Base-by-base conservation (phyloP, 2,113 vertebrate species). In the Hypomesus transpacificus region DNA sequence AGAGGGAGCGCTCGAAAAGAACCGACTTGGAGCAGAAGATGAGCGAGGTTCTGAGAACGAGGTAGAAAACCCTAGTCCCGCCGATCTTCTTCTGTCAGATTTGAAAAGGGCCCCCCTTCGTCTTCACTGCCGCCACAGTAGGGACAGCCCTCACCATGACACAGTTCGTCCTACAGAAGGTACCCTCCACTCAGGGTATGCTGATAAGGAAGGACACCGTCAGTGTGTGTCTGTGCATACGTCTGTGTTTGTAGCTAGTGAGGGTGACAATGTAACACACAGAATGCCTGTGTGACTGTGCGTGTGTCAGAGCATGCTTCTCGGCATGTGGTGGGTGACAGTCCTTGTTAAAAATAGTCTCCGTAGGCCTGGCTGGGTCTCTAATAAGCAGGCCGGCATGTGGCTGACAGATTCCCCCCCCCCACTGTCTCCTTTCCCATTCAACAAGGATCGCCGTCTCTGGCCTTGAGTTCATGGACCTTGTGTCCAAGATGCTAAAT, bases 1-100 rank as follows among this genome's bases (percentile, higher is more conserved):
- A 99, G 83, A 95, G 92, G 54, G 97, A 98, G 73, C 93, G 94
- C 46, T 85, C 89, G 76, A 93, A 92, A 66, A 90, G 95, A 66
- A 22, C 90, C 0, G 96, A 99, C 79, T 90, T 99, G 78, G 96
- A 99, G 77, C 94, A 95, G 84, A 97, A 93, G 85, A 84, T 98
- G 76, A 94, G 87, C 76, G 94, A 99, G 63, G 79, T 90, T 54
- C 83, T 94, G 52, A 95, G 89, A 84, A 74, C 91, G 86, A 95
- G 95, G 97, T 96, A 86, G 72, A 76, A 68, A 68, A 3, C 51
- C 17, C 34, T 21, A 21, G 39, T 46, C 54, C 54, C 54, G 54
- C 5, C 3, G 0, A 1, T 56, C 53, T 0, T 56, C 16, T 17
- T 18, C 16, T 9, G 54, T 14, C 18, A n/a, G 54, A 0, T 56